These are phyloP conservation scores for Epinephelus coioides DNA, from an alignment of 2,797 vertebrate species.

Conservation along the genomic window DNA sequence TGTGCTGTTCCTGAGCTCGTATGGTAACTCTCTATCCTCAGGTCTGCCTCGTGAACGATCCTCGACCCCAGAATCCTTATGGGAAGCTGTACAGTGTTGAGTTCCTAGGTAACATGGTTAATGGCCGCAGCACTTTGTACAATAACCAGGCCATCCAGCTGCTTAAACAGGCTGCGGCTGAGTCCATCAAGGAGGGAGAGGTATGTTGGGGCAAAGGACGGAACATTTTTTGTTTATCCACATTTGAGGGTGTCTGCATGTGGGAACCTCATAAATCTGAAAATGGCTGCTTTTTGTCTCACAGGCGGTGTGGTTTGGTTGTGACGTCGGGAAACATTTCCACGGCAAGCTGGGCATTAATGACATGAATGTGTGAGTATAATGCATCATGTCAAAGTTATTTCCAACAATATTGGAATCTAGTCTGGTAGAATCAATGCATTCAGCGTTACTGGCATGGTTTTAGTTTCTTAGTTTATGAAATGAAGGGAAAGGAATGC, in stretches of 20 bases:
- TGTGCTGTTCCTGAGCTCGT: constrained; percentile 21
- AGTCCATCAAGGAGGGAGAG: constrained; percentile 96
- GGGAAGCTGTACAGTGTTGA: constrained; percentile 95
- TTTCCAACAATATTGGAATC: neutral
- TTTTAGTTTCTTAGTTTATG: neutral
- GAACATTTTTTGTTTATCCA: neutral
- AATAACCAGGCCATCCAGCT: constrained; percentile 96
- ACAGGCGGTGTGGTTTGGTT: constrained; percentile 99
- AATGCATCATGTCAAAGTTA: neutral
- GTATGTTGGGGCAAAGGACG: constrained; percentile 70
- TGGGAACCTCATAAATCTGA: constrained; percentile 11
- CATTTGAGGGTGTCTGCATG: neutral
- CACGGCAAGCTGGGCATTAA: constrained; percentile 97
- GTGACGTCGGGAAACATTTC: constrained; percentile 97
- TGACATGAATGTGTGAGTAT: constrained; percentile 97
- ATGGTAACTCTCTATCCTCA: constrained; percentile 58
- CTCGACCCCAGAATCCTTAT: constrained; percentile 93
- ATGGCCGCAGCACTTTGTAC: constrained; percentile 91
- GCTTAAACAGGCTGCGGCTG: constrained; percentile 92
- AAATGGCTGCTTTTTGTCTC: neutral
- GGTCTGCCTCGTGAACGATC: constrained; percentile 98
- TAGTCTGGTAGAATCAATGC: neutral
- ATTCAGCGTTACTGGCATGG: neutral
- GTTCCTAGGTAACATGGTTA: constrained; percentile 95
- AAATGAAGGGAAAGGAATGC: neutral